These are phyloP conservation scores for Astur gentilis DNA, from an alignment of 2,113 vertebrate genomes.

Conservation along the genomic window DNA sequence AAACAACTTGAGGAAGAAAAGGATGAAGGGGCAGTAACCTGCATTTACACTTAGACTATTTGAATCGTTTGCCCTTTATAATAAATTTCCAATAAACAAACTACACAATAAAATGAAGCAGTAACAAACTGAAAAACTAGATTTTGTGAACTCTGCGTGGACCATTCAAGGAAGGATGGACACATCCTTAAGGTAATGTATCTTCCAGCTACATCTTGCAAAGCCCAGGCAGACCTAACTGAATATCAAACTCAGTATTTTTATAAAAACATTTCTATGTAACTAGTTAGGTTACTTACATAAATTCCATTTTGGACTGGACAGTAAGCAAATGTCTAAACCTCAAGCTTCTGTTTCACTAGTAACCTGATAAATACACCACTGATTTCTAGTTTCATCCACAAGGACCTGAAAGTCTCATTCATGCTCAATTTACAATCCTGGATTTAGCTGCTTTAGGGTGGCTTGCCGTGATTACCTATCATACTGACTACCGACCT, in stretches of 20 bases:
- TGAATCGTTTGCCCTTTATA: background rate
- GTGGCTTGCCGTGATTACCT: slow-evolving; percentile 42
- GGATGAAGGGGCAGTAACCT: background rate
- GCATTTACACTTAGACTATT: background rate
- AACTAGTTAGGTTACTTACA: background rate
- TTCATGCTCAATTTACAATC: slow-evolving; percentile 28
- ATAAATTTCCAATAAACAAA: background rate
- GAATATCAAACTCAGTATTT: background rate
- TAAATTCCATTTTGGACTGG: background rate
- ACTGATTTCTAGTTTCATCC: background rate
- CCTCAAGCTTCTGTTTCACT: background rate
- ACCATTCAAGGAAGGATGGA: background rate
- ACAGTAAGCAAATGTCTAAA: background rate
- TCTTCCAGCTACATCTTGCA: background rate
- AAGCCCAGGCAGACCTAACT: background rate
- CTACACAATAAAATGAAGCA: background rate
- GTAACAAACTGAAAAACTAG: background rate
- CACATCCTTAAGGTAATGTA: background rate
- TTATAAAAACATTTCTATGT: background rate
- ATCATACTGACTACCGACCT: slow-evolving; percentile 10
- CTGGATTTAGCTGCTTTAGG: slow-evolving; percentile 17
- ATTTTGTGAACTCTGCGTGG: background rate
- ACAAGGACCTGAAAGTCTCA: background rate
- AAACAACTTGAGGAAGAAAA: background rate
- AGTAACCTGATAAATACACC: background rate